Evolutionary conservation across 2,888 invertebrate genomes (phyloP).

Genomic region (Ptilodon capucinus): DNA sequence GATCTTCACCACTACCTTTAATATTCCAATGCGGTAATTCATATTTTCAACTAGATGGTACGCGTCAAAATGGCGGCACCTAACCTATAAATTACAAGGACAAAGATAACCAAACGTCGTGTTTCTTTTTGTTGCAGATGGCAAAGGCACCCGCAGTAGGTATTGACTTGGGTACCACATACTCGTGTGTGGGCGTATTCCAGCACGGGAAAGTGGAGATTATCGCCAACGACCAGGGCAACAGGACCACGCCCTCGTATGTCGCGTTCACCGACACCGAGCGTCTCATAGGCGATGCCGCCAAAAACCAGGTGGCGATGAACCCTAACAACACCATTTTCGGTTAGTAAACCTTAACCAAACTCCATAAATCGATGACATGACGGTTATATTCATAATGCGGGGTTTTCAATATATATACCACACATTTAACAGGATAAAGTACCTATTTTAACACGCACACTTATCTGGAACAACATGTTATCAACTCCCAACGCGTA

Average conservation of each 20-base stretch:
- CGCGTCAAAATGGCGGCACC: slow-evolving; percentile 27
- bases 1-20: not conserved
- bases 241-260: slow-evolving; percentile 93
- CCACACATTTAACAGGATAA: no score
- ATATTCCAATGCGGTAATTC: slow-evolving; percentile 16
- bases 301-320: slow-evolving; percentile 93
- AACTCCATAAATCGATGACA: not conserved
- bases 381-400: not conserved
- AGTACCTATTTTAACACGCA: no score
- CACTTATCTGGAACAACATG: no score
- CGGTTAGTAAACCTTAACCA: slow-evolving; percentile 81
- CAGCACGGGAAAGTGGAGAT: slow-evolving; percentile 95
- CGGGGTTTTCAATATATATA: not conserved
- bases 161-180: slow-evolving; percentile 98
- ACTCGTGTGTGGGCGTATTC: slow-evolving; percentile 97
- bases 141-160: slow-evolving; percentile 94
- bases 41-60: slow-evolving; percentile 1
- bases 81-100: slow-evolving; percentile 16
- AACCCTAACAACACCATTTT: slow-evolving; percentile 94
- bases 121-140: slow-evolving; percentile 70
- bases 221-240: slow-evolving; percentile 95
- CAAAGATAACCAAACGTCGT: slow-evolving; percentile 2
- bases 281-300: slow-evolving; percentile 91
- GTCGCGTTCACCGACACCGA: slow-evolving; percentile 94
- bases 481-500: not conserved